Conservation (phyloP, 2,888 invertebrate species). For the Brassicogethes aeneus region DNA sequence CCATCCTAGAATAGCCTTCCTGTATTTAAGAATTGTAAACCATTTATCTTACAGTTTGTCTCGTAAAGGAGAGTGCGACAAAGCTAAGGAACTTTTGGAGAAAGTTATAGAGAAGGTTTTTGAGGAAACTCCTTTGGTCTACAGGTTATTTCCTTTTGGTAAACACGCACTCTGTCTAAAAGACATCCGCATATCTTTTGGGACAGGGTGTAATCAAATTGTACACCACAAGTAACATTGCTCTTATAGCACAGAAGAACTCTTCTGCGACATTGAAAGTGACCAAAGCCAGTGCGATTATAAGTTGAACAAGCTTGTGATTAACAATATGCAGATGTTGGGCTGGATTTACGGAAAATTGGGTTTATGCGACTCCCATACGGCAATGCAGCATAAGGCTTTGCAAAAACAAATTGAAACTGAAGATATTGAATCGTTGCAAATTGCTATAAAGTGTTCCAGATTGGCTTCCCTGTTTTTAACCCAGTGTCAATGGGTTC, state of each 20-base stretch:
- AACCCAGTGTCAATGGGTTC: slow-evolving; percentile 26
- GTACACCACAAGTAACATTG: too few species aligned
- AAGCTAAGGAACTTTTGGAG: slow-evolving; percentile 45
- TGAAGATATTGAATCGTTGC: slow-evolving; percentile 48
- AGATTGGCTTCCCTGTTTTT: slow-evolving; percentile 47
- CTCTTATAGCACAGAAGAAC: slow-evolving; percentile 44
- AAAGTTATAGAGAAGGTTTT: slow-evolving; percentile 35
- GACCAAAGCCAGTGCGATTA: slow-evolving; percentile 31
- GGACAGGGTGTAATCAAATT: too few species aligned
- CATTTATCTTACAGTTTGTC: slow-evolving; percentile 49
- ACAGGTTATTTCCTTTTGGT: too few species aligned
- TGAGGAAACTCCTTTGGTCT: slow-evolving; percentile 23
- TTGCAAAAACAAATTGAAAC: slow-evolving; percentile 48
- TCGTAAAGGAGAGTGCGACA: slow-evolving; percentile 43
- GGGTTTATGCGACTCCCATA: slow-evolving; percentile 45
- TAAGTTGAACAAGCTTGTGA: slow-evolving; percentile 49
- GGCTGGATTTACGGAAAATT: slow-evolving; percentile 51
- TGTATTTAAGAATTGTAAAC: slow-evolving; percentile 49
- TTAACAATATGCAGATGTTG: slow-evolving; percentile 55
- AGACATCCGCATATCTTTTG: too few species aligned
- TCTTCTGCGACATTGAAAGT: slow-evolving; percentile 41
- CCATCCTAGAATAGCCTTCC: slow-evolving; percentile 37
- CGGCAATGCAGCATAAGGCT: slow-evolving; percentile 47
- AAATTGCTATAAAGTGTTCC: slow-evolving; percentile 49
- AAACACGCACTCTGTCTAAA: background rate